These are phyloP conservation scores for Clarias macrocephalus DNA, from an alignment of 2,113 vertebrate species.

Conservation along the genomic window DNA sequence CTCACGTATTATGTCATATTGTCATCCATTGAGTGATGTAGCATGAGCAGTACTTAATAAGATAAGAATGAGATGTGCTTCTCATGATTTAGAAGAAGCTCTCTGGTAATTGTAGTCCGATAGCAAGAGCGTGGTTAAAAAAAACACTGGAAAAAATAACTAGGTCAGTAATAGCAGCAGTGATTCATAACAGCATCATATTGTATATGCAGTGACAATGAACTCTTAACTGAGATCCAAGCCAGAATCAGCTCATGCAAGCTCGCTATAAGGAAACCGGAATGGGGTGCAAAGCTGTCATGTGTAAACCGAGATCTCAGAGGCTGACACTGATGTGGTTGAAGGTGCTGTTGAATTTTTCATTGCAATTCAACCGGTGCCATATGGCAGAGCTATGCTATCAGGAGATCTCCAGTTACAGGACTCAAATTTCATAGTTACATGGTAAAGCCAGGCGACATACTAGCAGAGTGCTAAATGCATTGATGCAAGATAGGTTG, in stretches of 20 bases:
- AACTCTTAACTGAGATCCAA: neutral
- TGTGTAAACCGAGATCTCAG: constrained; percentile 42
- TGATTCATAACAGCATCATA: neutral
- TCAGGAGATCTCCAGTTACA: constrained; percentile 42
- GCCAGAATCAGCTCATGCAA: neutral
- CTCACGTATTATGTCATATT: neutral
- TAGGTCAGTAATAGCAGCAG: neutral
- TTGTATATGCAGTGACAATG: too few relatives aligned
- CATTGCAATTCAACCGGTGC: constrained; percentile 59
- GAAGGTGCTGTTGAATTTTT: constrained; percentile 61
- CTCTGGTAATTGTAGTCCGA: neutral
- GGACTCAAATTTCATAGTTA: constrained; percentile 40
- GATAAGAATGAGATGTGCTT: neutral
- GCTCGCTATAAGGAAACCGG: neutral
- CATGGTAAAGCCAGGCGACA: constrained; percentile 13
- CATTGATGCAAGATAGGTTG: neutral
- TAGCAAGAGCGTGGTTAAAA: neutral
- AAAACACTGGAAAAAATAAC: neutral
- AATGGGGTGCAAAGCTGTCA: neutral
- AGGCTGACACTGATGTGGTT: constrained; percentile 19
- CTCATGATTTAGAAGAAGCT: neutral
- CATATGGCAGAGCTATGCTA: constrained; percentile 56
- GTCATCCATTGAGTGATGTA: neutral
- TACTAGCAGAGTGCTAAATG: constrained; percentile 10
- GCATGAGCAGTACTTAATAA: neutral